Conservation (phyloP, 53 echinoderm and acorn worm genomes). For the Patiria pectinifera region DNA sequence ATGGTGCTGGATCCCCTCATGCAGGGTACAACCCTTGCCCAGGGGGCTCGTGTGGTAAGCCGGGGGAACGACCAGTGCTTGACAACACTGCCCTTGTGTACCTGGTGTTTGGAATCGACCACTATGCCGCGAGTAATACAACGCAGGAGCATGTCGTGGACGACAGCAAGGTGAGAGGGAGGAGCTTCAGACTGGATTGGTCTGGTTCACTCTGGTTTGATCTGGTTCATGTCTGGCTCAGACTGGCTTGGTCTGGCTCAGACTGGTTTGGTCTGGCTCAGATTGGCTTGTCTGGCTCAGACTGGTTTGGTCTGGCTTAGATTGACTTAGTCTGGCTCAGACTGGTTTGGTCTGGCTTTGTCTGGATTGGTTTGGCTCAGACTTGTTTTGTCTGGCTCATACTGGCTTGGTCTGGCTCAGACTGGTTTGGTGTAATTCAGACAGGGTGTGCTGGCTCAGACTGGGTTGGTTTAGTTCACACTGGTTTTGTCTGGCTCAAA, state of each 20-base stretch:
- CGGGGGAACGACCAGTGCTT: constrained; percentile 72
- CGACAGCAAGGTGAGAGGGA: constrained; percentile 71
- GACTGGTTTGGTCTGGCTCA: neutral
- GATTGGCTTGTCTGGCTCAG: neutral
- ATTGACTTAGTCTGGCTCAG: neutral
- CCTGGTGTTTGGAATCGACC: constrained; percentile 84
- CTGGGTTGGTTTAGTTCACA: neutral
- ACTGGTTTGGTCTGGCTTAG: neutral
- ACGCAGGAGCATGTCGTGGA: constrained; percentile 74
- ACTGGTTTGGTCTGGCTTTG: neutral
- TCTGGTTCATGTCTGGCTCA: neutral
- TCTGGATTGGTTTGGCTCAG: neutral
- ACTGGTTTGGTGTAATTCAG: neutral
- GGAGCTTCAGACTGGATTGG: neutral
- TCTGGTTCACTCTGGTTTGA: neutral
- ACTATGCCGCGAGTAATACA: constrained; percentile 45
- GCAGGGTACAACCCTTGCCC: constrained; percentile 82
- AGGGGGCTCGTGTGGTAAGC: constrained; percentile 55
- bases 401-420: neutral
- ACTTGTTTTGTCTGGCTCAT: neutral
- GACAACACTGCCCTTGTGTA: constrained; percentile 86
- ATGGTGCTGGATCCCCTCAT: constrained; percentile 56
- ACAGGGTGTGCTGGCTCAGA: neutral
- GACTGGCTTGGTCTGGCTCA: neutral
- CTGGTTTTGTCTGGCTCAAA: neutral